Base-by-base conservation (phyloP, 1,140 invertebrate genomes). In the Drosophila subobscura region DNA sequence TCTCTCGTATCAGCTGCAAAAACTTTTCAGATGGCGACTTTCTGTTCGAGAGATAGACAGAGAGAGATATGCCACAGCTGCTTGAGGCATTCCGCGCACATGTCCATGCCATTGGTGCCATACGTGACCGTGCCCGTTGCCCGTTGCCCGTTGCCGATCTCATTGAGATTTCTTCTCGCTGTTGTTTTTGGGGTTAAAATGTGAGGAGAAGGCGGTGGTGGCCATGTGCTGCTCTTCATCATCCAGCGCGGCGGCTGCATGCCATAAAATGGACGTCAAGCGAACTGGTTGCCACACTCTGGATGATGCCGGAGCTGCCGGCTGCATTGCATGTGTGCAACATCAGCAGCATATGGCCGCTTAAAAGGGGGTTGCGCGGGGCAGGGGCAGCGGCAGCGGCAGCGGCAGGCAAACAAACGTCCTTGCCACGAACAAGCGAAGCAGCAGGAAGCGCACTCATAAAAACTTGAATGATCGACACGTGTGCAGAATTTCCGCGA, bases 401-500 rank as follows among this genome's bases (percentile, higher is more conserved):
- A 65, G 50, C 54, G 51, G 44, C 51, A 85, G 72, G 76, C 76
- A 73, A 70, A 23, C 47, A 52, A 66, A 86, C 81, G 81, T 86
- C 81, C 81, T 86, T 86, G 81, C 81, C 75, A 68, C 74, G 74
- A 66, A 74, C 40, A 25, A 25, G 33, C 52, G 23, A 23, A 37
- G 58, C 74, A 79, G 72, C 80, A 84, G 80, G 72, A 85, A 85
- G 77, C 80, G 61, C 67, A 74, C 76, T 81, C 83, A 86, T 86
- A 86, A 88, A 85, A 85, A 85, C 77, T 85, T 85, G 81, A 86
- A 86, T 46, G 56, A 74, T 79, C 71, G 61, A 56, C 83, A 88
- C 83, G 84, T 89, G 84, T 88, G 83, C 78, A 79, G 72, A 79
- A 88, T 79, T 83, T 83, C 79, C 84, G 67, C 81, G 33, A 37